Evolutionary conservation across 2,797 vertebrate genomes (phyloP), one percentile per base, ranked within the genome.

Genomic region (Enteromius unitaeniatus): DNA sequence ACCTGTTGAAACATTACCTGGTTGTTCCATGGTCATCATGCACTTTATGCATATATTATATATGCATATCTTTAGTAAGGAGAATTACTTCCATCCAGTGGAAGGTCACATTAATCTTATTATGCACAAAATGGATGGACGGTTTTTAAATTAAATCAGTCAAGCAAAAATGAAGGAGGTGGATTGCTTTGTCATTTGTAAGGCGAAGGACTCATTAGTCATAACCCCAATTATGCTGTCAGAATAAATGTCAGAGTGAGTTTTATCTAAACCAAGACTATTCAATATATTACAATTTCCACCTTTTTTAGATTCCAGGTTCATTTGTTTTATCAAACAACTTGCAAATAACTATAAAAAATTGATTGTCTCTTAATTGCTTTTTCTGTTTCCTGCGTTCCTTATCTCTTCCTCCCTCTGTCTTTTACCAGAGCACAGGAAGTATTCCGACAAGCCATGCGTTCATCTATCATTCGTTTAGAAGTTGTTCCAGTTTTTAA

Each of bases 381-480:
- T 62, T 70, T 79, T 31, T 69, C 10, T 78, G 23, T 74, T 72
- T 72, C 23, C 13, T 51, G 13, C 21, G 26, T 23, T 11, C n/a
- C 14, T 75, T 49, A 37, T 88, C 83, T 72, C 79, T 70, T 31
- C n/a, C 26, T 74, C 13, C n/a, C 14, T 21, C 11, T 82, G 6
- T 83, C 45, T 67, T 55, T 26, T 62, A 78, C 6, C 89, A 96
- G 95, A 87, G 91, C 95, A 75, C 97, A 99, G 90, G 97, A 99
- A 81, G 91, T 97, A 58, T 99, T 99, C 86, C 96, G 97, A 3
- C 96, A 97, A 89, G 97, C 97, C 1, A 98, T 99, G 97, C 97
- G 93, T 60, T 96, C 94, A 67, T 92, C 91, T 0, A 87, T 85
- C 0, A 95, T 99, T n/a, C 70, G 92, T 13, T 91, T 99, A 85